Evolutionary conservation across 2,888 invertebrate genomes (phyloP).

Genomic region (Tetrapedia diversipes): DNA sequence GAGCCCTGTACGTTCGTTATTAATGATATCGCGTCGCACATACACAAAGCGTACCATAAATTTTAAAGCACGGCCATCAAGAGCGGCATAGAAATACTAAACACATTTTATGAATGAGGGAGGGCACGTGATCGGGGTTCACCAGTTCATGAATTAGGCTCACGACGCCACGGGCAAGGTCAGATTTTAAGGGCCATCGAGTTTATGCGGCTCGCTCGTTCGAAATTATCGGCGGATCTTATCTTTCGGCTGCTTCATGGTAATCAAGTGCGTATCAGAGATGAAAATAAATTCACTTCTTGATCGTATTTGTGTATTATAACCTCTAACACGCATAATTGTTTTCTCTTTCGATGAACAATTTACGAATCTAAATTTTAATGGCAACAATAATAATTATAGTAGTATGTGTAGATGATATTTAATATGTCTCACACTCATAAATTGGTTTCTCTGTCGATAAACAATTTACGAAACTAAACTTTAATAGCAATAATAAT

Average conservation of each 20-base stretch:
- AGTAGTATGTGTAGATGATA: no score
- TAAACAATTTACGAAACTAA: no score
- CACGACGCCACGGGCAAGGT: slow-evolving; percentile 22
- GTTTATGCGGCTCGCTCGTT: slow-evolving; percentile 3
- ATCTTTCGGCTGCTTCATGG: not conserved
- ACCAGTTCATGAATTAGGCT: slow-evolving; percentile 52
- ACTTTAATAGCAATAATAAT: no score
- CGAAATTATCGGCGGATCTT: slow-evolving; percentile 5
- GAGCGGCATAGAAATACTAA: slow-evolving; percentile 47
- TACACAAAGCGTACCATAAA: slow-evolving; percentile 34
- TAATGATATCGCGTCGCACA: slow-evolving; percentile 38
- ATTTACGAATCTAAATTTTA: no score
- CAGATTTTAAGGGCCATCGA: slow-evolving; percentile 31
- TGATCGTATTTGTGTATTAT: not conserved
- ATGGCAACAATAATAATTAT: no score
- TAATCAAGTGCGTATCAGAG: not conserved
- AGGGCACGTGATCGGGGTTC: slow-evolving; percentile 54
- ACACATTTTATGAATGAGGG: slow-evolving; percentile 56
- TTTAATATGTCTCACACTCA: no score
- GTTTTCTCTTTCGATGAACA: no score
- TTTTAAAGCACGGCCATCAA: slow-evolving; percentile 44
- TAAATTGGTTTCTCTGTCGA: no score
- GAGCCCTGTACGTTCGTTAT: slow-evolving; percentile 31
- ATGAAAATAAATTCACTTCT: not conserved
- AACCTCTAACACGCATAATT: no score